These are phyloP conservation scores for Merops nubicus DNA, from an alignment of 2,113 vertebrate genomes.

Conservation along the genomic window DNA sequence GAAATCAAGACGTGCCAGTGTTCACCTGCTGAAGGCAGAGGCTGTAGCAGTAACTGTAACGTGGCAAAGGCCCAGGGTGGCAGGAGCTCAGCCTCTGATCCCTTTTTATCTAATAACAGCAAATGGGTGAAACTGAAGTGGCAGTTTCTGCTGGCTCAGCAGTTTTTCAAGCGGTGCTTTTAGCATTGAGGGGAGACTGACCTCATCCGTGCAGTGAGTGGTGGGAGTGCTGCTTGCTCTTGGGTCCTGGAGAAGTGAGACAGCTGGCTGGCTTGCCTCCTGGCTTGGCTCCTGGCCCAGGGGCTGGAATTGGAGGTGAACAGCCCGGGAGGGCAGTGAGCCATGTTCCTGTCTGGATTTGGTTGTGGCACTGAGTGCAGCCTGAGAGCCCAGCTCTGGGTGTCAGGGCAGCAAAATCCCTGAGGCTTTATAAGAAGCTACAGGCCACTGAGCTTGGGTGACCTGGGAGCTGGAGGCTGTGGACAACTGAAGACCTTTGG, in stretches of 20 bases:
- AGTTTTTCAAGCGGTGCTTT: slow-evolving; percentile 11
- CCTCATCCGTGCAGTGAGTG: not conserved
- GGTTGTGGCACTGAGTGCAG: not conserved
- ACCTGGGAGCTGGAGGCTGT: not conserved
- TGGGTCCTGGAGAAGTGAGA: not conserved
- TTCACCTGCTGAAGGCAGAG: slow-evolving; percentile 29
- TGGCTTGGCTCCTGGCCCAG: not conserved
- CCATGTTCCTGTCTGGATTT: not conserved
- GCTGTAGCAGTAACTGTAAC: not conserved
- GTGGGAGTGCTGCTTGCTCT: not conserved
- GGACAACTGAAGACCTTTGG: not conserved
- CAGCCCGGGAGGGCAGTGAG: not conserved
- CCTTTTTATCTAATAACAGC: not conserved
- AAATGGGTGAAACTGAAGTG: not conserved
- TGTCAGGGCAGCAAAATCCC: not conserved
- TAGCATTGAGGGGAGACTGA: not conserved
- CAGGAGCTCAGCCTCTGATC: not conserved
- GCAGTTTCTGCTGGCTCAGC: slow-evolving; percentile 17
- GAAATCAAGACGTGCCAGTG: not conserved
- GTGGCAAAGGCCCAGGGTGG: not conserved
- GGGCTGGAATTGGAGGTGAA: not conserved
- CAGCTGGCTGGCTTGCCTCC: not conserved
- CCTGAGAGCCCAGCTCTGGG: not conserved
- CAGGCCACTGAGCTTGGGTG: not conserved
- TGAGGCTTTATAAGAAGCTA: not conserved